Evolutionary conservation across 2,888 invertebrate genomes (phyloP).

Genomic region (Drosophila trichaetosa): DNA sequence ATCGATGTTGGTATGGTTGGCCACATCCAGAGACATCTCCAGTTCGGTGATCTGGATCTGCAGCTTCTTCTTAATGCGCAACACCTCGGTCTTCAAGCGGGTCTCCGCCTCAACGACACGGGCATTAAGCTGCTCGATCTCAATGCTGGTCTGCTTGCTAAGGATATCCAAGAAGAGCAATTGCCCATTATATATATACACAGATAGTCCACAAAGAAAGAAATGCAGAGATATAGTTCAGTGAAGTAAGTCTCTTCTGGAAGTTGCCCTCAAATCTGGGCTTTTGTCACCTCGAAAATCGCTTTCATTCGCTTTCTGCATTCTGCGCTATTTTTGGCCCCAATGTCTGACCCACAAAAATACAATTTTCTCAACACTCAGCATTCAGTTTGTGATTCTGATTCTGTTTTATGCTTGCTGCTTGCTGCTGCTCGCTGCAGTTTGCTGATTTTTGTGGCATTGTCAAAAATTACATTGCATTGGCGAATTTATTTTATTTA

Average conservation of each 20-base stretch:
- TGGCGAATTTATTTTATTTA: constrained; percentile 43
- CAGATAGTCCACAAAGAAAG: not conserved
- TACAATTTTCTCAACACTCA: constrained; percentile 59
- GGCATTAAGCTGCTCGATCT: constrained; percentile 97
- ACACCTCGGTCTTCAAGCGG: constrained; percentile 97
- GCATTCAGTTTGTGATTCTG: constrained; percentile 38
- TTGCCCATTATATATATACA: constrained; percentile 1
- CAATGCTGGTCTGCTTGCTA: constrained; percentile 98
- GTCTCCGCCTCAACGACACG: constrained; percentile 98
- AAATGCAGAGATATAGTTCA: not conserved
- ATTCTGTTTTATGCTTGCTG: constrained; percentile 23
- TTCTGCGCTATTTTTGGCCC: constrained; percentile 70
- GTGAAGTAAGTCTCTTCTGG: constrained; percentile 26
- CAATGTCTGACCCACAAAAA: constrained; percentile 75
- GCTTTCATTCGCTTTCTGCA: constrained; percentile 42
- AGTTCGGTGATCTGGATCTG: constrained; percentile 98
- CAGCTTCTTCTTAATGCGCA: constrained; percentile 99
- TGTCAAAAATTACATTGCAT: constrained; percentile 68
- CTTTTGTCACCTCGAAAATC: constrained; percentile 54
- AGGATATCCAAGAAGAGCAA: constrained; percentile 39
- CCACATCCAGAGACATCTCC: constrained; percentile 97
- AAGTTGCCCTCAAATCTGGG: constrained; percentile 50
- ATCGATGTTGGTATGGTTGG: constrained; percentile 99
- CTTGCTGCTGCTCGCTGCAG: constrained; percentile 19
- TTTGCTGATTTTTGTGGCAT: constrained; percentile 57